A percentile compares a stretch with the other conserved stretches of the same genome.
Evolutionary conservation across 2,113 vertebrate species (phyloP).

Genomic region (Casuarius casuarius): DNA sequence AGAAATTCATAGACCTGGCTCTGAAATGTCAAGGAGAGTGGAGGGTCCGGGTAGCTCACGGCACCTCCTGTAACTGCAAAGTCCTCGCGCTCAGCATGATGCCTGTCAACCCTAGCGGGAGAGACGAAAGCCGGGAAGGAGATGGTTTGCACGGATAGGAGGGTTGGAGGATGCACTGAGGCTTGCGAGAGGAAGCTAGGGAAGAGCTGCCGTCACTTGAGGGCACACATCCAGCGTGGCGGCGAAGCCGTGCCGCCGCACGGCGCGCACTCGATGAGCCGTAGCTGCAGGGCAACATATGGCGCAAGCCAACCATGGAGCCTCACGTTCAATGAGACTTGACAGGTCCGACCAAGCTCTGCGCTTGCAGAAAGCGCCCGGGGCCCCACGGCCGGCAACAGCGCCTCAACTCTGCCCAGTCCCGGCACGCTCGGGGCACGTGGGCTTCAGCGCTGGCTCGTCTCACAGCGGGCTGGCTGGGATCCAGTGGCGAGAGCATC

Average conservation of each 20-base stretch:
- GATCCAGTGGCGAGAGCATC: not conserved
- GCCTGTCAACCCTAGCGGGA: no score
- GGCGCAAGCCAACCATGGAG: not conserved
- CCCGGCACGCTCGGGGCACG: fast-evolving
- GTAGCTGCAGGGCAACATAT: not conserved
- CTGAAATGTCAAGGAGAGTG: no score
- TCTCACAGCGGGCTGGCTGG: slow-evolving; percentile 13
- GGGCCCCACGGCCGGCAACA: not conserved
- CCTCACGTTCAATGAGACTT: not conserved
- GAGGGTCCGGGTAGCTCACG: no score
- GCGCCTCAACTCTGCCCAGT: not conserved
- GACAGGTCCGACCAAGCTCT: not conserved
- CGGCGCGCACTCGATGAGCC: fast-evolving
- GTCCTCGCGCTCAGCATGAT: no score
- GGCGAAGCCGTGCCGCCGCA: fast-evolving
- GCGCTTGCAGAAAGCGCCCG: fast-evolving
- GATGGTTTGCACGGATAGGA: no score
- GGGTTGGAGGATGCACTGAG: no score
- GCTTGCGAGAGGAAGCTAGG: no score
- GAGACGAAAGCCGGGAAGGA: no score
- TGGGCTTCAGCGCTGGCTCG: not conserved
- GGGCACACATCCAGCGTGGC: not conserved
- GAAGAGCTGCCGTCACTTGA: no score
- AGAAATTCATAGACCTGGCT: not conserved
- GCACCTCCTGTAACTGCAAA: no score